These are phyloP conservation scores for Phainopepla nitens DNA, from an alignment of 2,113 vertebrate genomes.

Conservation along the genomic window DNA sequence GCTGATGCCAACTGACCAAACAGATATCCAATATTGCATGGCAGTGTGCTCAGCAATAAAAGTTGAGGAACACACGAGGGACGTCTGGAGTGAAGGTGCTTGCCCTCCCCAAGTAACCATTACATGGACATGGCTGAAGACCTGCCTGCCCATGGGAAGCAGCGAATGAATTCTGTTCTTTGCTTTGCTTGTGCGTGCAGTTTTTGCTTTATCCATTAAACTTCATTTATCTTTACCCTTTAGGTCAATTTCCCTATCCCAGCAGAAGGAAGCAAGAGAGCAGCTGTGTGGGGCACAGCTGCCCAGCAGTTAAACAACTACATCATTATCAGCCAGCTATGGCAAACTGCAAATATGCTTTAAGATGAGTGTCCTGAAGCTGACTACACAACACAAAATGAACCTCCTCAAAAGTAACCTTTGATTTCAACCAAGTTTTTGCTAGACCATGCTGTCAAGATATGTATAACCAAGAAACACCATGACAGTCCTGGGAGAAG, in stretches of 20 bases:
- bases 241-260: neutral
- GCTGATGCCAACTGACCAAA: neutral
- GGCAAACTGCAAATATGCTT: neutral
- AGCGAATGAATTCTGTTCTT: neutral
- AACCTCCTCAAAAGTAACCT: neutral
- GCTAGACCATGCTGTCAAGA: neutral
- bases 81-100: neutral
- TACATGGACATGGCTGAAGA: neutral
- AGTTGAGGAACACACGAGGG: neutral
- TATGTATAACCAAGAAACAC: neutral
- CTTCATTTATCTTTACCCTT: neutral
- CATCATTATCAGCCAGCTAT: neutral
- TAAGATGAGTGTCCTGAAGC: neutral
- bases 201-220: neutral
- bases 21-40: neutral
- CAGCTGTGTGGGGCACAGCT: neutral
- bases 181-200: neutral
- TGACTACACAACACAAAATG: neutral
- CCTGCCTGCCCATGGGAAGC: fast-evolving
- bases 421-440: neutral
- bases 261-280: neutral
- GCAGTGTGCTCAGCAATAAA: neutral
- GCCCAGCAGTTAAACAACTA: neutral
- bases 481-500: neutral
- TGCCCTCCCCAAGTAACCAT: neutral